These are phyloP conservation scores for Cephus runcator DNA, from an alignment of 2,888 invertebrate species.

Conservation along the genomic window DNA sequence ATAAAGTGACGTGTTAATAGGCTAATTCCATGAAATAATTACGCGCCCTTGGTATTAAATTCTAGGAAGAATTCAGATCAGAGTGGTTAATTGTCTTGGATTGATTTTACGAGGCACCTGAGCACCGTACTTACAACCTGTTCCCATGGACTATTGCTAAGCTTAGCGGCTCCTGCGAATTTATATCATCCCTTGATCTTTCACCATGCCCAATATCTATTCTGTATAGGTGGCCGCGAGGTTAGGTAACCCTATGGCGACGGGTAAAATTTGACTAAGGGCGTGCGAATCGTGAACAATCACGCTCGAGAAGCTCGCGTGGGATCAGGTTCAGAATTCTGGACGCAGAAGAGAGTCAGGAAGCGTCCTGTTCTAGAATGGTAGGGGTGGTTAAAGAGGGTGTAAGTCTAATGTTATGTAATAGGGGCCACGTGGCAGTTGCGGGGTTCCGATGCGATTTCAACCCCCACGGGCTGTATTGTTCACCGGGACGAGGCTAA, in stretches of 20 bases:
- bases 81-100: neutral
- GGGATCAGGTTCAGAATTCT: conserved; percentile 20
- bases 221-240: neutral
- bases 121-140: conserved; percentile 22
- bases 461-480: conserved; percentile 21
- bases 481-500: conserved; percentile 14
- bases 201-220: neutral
- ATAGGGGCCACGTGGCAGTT: conserved; percentile 42
- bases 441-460: neutral
- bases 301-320: conserved; percentile 30
- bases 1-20: neutral
- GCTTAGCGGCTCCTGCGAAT: neutral
- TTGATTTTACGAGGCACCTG: conserved; percentile 13
- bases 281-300: conserved; percentile 9
- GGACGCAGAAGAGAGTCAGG: neutral
- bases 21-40: neutral
- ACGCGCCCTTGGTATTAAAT: neutral
- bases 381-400: conserved; percentile 24
- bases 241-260: neutral
- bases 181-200: neutral
- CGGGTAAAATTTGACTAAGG: neutral
- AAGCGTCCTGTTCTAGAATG: neutral
- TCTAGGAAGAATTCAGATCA: neutral
- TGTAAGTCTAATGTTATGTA: conserved; percentile 41
- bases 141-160: conserved; percentile 20